phyloP scores from a whole-genome alignment of 1,140 invertebrate species.

The Hycleus phaleratus region DNA sequence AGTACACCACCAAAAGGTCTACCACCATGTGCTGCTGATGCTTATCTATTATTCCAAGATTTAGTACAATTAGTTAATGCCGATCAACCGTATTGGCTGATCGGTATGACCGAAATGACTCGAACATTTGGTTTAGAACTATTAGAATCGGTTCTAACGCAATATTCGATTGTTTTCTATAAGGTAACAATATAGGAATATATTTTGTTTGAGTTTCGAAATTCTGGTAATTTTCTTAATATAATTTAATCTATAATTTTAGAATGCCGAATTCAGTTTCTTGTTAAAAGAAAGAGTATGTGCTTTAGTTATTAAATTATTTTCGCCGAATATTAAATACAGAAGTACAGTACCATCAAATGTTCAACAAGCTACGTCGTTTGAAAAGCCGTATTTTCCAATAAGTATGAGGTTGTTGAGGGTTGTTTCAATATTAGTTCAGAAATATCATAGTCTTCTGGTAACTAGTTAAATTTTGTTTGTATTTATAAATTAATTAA shows the following conservation, averaged over 20 bases:
- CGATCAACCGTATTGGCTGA: constrained; percentile 90
- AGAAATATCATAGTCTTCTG: constrained; percentile 87
- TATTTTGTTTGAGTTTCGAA: constrained; percentile 20
- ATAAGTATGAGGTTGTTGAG: constrained; percentile 91
- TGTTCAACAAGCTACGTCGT: constrained; percentile 52
- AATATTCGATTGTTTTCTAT: constrained; percentile 87
- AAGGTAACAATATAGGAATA: constrained; percentile 53
- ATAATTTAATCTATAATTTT: constrained; percentile 27
- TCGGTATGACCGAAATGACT: constrained; percentile 94
- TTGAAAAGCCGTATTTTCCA: constrained; percentile 93
- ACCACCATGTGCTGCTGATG: constrained; percentile 85
- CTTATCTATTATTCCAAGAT: constrained; percentile 94
- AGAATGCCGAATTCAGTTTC: constrained; percentile 92
- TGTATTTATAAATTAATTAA: too few species aligned
- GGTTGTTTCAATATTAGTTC: constrained; percentile 87
- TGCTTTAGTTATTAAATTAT: constrained; percentile 93
- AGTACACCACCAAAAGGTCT: constrained; percentile 68
- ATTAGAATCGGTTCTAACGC: constrained; percentile 84
- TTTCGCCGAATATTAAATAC: constrained; percentile 94
- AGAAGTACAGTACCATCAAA: constrained; percentile 51
- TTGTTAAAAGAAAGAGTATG: constrained; percentile 94
- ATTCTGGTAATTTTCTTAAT: too few species aligned
- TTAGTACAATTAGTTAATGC: constrained; percentile 94
- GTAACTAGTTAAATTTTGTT: constrained; percentile 45
- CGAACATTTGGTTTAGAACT: constrained; percentile 94